Base-by-base conservation (phyloP, 2,888 invertebrate genomes). In the Spatulosminthurus flaviceps region DNA sequence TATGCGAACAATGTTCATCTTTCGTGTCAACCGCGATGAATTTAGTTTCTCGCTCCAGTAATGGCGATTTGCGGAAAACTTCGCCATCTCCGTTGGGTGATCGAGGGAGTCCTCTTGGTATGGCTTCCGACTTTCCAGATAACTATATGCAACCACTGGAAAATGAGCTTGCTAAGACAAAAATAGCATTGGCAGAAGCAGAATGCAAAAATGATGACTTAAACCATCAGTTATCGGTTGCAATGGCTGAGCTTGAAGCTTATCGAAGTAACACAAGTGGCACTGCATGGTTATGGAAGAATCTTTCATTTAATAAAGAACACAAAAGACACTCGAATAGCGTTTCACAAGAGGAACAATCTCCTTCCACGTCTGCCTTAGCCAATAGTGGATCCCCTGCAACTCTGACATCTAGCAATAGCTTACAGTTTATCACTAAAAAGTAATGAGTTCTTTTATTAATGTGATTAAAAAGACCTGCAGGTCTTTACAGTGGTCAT, bases 161-260 rank as follows among this genome's bases (percentile, higher is more conserved):
- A 88, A 89, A 98, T 80, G 98, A 99, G 87, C 89, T 99, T 84
- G 99, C 98, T 1, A 95, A 97, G 87, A 96, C 98, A 0, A 99
- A 99, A 88, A 89, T 99, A 83, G 97, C 96, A 0, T 93, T 98
- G 84, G 99, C 98, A 5, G 97, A 99, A 89, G 95, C 97, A 0
- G 95, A 98, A 89, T 98, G 98, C 89, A 92, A 93, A 22, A 84
- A 83, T 70, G 84, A 84, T 70, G 84, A 84, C 60, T 70, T 83
- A 7, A 82, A 70, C 71, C 84, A 84, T 71, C 80, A 82, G 67
- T 74, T 84, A 1, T 16, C 77, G 1, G 70, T 84, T 1, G 81
- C 84, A 24, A 26, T 80, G 0, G 61, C 80, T 22, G 83, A 84
- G 43, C 61, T 84, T 29, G 84, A 84, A 51, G 77, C 76, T 1